phyloP scores from a whole-genome alignment of 2,113 vertebrate genomes.

The Seriola quinqueradiata region DNA sequence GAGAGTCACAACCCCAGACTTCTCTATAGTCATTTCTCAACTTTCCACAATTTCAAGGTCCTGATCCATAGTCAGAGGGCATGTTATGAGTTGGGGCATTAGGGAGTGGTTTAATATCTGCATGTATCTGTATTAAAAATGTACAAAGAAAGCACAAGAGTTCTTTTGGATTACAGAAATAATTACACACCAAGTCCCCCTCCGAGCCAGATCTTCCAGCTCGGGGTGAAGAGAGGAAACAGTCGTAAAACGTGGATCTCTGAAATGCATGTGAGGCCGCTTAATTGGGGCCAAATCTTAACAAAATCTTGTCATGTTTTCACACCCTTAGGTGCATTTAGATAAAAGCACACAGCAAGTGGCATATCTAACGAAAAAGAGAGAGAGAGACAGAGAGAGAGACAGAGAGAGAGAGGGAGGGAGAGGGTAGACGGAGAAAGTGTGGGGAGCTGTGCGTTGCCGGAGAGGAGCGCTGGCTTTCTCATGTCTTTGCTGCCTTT shows the following conservation, averaged over 20 bases:
- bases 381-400: slow-evolving; percentile 5
- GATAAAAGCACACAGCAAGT: slow-evolving; percentile 71
- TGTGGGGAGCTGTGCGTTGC: slow-evolving; percentile 45
- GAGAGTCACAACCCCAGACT: neutral
- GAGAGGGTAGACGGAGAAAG: slow-evolving; percentile 19
- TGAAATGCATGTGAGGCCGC: slow-evolving; percentile 44
- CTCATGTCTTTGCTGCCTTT: slow-evolving; percentile 34
- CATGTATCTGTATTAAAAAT: slow-evolving; percentile 46
- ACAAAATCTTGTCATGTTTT: slow-evolving; percentile 75
- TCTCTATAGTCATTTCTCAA: neutral
- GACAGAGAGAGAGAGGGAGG: slow-evolving; percentile 6
- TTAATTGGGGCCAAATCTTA: slow-evolving; percentile 75
- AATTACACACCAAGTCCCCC: slow-evolving; percentile 51
- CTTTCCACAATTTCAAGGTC: neutral
- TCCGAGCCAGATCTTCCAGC: slow-evolving; percentile 38
- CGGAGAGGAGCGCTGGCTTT: slow-evolving; percentile 29
- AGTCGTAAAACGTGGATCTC: slow-evolving; percentile 37
- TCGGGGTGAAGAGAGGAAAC: slow-evolving; percentile 47
- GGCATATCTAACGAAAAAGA: slow-evolving; percentile 51
- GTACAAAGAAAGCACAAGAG: slow-evolving; percentile 45
- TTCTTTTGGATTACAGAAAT: slow-evolving; percentile 52
- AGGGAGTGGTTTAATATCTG: slow-evolving; percentile 13
- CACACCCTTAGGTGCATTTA: slow-evolving; percentile 70
- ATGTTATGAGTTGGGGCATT: slow-evolving; percentile 1
- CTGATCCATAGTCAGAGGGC: neutral